These are phyloP conservation scores for Ciconia maguari DNA, from an alignment of 2,113 vertebrate species.

Conservation along the genomic window DNA sequence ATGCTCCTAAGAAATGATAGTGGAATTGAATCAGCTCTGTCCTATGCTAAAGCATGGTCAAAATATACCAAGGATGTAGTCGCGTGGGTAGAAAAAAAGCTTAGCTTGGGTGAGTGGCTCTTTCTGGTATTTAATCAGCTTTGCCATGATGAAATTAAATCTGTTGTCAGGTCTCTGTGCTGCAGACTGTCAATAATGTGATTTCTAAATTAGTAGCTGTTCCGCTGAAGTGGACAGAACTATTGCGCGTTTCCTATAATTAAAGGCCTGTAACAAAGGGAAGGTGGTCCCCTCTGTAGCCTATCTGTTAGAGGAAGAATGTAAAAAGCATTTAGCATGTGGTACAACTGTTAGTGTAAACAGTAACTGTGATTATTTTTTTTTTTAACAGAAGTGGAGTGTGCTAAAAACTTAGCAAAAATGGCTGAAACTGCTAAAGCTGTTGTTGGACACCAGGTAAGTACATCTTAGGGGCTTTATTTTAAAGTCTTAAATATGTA, in stretches of 20 bases:
- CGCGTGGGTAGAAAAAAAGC: constrained; percentile 94
- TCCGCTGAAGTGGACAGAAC: constrained; percentile 45
- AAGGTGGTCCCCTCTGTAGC: neutral
- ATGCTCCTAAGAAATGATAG: constrained; percentile 85
- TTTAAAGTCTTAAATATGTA: neutral
- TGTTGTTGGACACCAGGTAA: constrained; percentile 88
- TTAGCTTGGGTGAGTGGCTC: constrained; percentile 87
- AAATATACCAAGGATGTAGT: constrained; percentile 97
- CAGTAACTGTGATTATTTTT: neutral
- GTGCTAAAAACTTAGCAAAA: constrained; percentile 90
- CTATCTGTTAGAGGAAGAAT: neutral
- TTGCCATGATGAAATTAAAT: constrained; percentile 67
- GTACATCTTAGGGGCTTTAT: neutral
- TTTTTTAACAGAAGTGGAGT: constrained; percentile 86
- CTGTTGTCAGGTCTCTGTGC: constrained; percentile 65
- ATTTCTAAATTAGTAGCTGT: constrained; percentile 69
- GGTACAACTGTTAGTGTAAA: neutral
- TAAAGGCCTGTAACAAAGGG: constrained; percentile 18
- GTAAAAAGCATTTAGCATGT: neutral
- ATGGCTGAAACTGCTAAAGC: constrained; percentile 92
- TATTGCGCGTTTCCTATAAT: constrained; percentile 40
- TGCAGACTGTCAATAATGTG: constrained; percentile 67
- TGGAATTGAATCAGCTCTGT: constrained; percentile 89
- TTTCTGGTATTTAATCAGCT: constrained; percentile 68
- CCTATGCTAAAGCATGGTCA: constrained; percentile 95